These are phyloP conservation scores for Atherinomorus stipes DNA, from an alignment of 2,113 vertebrate species.

Conservation along the genomic window DNA sequence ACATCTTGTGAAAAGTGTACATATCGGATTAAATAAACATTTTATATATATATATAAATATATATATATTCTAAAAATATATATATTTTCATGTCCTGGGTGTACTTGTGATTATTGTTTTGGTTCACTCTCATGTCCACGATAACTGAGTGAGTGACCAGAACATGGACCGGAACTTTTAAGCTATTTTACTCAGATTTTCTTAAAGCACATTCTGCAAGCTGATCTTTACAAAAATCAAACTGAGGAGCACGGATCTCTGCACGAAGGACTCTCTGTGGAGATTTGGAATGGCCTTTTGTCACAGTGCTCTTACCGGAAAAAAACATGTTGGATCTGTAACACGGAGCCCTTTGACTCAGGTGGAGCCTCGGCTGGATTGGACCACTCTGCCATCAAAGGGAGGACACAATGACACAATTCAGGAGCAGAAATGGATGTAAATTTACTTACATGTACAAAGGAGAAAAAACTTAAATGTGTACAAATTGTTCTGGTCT, in stretches of 20 bases:
- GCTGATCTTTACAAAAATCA: slow-evolving; percentile 65
- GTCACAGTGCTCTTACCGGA: slow-evolving; percentile 64
- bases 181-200: slow-evolving; percentile 42
- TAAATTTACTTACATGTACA: slow-evolving; percentile 72
- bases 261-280: slow-evolving; percentile 34
- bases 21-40: slow-evolving; percentile 89
- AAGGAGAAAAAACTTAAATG: slow-evolving; percentile 2
- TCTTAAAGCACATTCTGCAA: slow-evolving; percentile 68
- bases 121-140: slow-evolving; percentile 81
- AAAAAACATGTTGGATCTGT: slow-evolving; percentile 9
- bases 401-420: slow-evolving; percentile 33
- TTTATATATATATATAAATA: slow-evolving; percentile 79
- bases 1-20: slow-evolving; percentile 93
- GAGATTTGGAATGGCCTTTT: slow-evolving; percentile 66
- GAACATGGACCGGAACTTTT: slow-evolving; percentile 68
- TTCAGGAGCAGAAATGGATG: slow-evolving; percentile 64
- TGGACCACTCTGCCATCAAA: slow-evolving; percentile 51
- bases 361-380: slow-evolving; percentile 33
- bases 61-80: slow-evolving; percentile 67
- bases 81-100: slow-evolving; percentile 87
- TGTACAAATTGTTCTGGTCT: slow-evolving; percentile 70
- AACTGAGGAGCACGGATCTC: slow-evolving; percentile 37
- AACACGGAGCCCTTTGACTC: background rate
- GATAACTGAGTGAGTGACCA: slow-evolving; percentile 72
- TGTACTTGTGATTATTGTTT: slow-evolving; percentile 85